These are phyloP conservation scores for Cephalotes varians DNA, from an alignment of 2,888 invertebrate species.

Conservation along the genomic window DNA sequence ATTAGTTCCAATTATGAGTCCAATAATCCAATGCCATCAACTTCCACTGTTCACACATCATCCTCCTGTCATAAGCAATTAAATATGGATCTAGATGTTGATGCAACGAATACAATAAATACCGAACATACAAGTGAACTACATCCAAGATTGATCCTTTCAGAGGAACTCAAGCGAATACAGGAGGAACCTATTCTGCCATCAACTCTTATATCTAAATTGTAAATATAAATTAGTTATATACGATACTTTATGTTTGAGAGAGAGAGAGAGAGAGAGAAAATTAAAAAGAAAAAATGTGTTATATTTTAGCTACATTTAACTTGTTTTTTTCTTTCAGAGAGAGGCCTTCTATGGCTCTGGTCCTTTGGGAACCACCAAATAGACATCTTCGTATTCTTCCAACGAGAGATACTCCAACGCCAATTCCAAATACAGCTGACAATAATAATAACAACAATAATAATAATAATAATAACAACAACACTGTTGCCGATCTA, in stretches of 20 bases:
- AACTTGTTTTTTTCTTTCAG: constrained; percentile 84
- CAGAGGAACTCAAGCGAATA: constrained; percentile 90
- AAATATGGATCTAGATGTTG: constrained; percentile 70
- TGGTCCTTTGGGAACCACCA: constrained; percentile 94
- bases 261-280: background rate
- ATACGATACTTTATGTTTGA: background rate
- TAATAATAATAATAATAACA: constrained; percentile 72
- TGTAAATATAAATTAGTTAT: constrained; percentile 75
- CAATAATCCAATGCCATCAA: constrained; percentile 71
- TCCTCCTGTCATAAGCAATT: constrained; percentile 53
- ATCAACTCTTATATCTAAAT: constrained; percentile 87
- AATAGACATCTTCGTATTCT: constrained; percentile 86
- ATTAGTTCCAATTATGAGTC: constrained; percentile 86
- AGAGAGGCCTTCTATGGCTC: constrained; percentile 92
- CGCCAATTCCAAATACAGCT: constrained; percentile 66
- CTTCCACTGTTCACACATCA: constrained; percentile 69
- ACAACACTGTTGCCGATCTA: constrained; percentile 79
- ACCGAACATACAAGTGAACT: constrained; percentile 73
- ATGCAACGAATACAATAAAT: constrained; percentile 65
- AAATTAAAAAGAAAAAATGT: background rate
- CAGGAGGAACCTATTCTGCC: constrained; percentile 90
- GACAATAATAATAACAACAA: constrained; percentile 72
- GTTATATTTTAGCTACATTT: constrained; percentile 62
- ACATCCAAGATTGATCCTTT: constrained; percentile 87
- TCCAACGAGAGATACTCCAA: constrained; percentile 72